phyloP scores from a whole-genome alignment of 2,797 vertebrate genomes.

The Percopsis omiscomaycus region DNA sequence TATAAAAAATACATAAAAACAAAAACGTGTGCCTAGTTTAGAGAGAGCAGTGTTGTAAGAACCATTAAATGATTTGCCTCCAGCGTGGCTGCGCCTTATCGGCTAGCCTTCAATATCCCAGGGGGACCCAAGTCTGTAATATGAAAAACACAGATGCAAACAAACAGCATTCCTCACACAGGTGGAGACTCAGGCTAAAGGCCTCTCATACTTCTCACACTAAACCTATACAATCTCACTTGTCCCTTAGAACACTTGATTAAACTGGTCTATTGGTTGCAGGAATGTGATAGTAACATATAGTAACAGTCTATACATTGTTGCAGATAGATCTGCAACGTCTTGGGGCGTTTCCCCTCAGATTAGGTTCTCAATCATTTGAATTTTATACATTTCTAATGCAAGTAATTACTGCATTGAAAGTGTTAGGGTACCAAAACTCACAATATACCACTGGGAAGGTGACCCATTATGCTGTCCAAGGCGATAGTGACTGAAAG shows the following conservation, averaged over 20 bases:
- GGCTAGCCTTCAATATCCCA: slow-evolving; percentile 87
- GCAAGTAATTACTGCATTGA: slow-evolving; percentile 39
- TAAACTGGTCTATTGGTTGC: background rate
- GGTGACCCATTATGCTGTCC: slow-evolving; percentile 19
- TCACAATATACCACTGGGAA: slow-evolving; percentile 7
- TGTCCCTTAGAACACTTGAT: too few species aligned
- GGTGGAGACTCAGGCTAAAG: slow-evolving; percentile 65
- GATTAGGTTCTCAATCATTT: background rate
- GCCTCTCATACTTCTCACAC: slow-evolving; percentile 52
- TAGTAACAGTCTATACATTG: background rate
- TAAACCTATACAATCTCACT: slow-evolving; percentile 4
- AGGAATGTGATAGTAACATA: slow-evolving; percentile 1
- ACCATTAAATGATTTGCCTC: slow-evolving; percentile 85
- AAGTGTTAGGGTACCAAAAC: slow-evolving; percentile 3
- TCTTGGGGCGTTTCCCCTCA: slow-evolving; percentile 20
- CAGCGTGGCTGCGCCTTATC: slow-evolving; percentile 84
- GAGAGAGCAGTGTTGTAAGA: slow-evolving; percentile 82
- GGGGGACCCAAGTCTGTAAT: slow-evolving; percentile 86
- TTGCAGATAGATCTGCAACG: slow-evolving; percentile 11
- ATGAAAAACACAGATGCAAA: slow-evolving; percentile 88
- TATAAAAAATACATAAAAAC: slow-evolving; percentile 61
- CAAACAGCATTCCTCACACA: slow-evolving; percentile 83
- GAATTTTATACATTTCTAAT: slow-evolving; percentile 3
- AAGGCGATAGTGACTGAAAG: slow-evolving; percentile 4
- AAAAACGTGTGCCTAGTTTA: slow-evolving; percentile 73